Percentiles rank a stretch among this genome's conserved stretches.
phyloP scores from a whole-genome alignment of 2,888 invertebrate genomes.

The Caenorhabditis macrosperma region DNA sequence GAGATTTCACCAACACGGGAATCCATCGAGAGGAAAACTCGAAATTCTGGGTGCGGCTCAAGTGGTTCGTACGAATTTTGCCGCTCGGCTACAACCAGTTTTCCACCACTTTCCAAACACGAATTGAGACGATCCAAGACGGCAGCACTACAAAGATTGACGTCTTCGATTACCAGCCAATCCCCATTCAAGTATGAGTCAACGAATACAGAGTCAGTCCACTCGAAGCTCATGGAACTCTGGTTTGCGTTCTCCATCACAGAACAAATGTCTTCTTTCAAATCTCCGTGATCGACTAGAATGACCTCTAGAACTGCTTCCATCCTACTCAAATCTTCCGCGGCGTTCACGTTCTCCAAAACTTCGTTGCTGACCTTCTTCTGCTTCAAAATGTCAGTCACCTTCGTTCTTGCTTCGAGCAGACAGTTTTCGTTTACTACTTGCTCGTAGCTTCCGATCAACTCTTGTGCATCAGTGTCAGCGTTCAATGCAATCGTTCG shows the following conservation, averaged over 20 bases:
- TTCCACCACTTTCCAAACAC: constrained; percentile 93
- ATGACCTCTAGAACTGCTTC: constrained; percentile 54
- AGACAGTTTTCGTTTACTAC: constrained; percentile 81
- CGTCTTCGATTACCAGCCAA: constrained; percentile 83
- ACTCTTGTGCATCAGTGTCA: constrained; percentile 94
- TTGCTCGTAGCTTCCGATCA: constrained; percentile 98
- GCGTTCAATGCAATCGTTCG: constrained; percentile 89
- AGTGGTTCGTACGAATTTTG: constrained; percentile 86
- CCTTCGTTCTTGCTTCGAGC: constrained; percentile 30
- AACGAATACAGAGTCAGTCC: constrained; percentile 82
- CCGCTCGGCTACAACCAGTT: constrained; percentile 91
- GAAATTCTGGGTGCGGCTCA: constrained; percentile 90
- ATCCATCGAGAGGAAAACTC: constrained; percentile 95
- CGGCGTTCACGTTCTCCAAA: not conserved
- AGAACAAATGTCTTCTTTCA: constrained; percentile 31
- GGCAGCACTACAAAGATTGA: constrained; percentile 85
- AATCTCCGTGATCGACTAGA: constrained; percentile 11
- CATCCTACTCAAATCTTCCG: constrained; percentile 42
- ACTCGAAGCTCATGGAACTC: constrained; percentile 81
- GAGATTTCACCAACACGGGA: constrained; percentile 96
- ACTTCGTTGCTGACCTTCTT: not conserved
- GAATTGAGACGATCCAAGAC: constrained; percentile 96
- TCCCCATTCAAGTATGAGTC: constrained; percentile 81
- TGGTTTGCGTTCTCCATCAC: constrained; percentile 47
- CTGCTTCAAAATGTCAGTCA: constrained; percentile 28